Evolutionary conservation across 2,888 invertebrate species (phyloP), one percentile per base, ranked within the genome.

Genomic region (Bibio marci): DNA sequence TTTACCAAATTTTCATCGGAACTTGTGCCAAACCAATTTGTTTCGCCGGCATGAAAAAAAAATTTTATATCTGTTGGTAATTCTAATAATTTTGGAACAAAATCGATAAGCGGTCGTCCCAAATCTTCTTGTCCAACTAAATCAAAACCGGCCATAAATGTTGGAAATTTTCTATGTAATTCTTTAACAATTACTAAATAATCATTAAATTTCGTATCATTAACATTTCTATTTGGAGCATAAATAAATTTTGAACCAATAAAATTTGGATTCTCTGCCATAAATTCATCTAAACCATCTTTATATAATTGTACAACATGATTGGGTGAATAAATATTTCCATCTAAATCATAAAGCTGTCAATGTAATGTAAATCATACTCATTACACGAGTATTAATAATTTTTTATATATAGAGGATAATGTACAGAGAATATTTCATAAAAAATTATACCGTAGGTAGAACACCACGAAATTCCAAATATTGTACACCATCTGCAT

Each of bases 41-140:
- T 83, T 59, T 86, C 86, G 1, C 82, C 86, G 0, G 85, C 81
- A 52, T 86, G 85, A 51, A 85, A 82, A 52, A 76, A 83, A 50
- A 73, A 79, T 36, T 72, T 64, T 1, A 81, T 59, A 15, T 67
- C 57, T 1, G 65, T 56, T 0, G 66, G 62, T 3, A 67, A 53
- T 4, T 56, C 51, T 18, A 66, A 47, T 27, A 83, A 52, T 44
- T 70, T 62, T 1, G 73, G 63, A 0, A 69, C 62, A 43, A 76
- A 80, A 13, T 72, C 66, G 28, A 67, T 54, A 1, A 85, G 54
- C 0, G 79, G 73, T 27, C 62, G 57, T 0, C 82, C 81, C 35
- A 61, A 53, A 49, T 85, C 83, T 55, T 86, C 86, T 50, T 79
- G 77, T 0, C 83, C 83, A 0, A 85, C 81, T 41, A 87, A 64